Base-by-base conservation (phyloP, 64 coral and sea anemone genomes). In the Astreopora myriophthalma region DNA sequence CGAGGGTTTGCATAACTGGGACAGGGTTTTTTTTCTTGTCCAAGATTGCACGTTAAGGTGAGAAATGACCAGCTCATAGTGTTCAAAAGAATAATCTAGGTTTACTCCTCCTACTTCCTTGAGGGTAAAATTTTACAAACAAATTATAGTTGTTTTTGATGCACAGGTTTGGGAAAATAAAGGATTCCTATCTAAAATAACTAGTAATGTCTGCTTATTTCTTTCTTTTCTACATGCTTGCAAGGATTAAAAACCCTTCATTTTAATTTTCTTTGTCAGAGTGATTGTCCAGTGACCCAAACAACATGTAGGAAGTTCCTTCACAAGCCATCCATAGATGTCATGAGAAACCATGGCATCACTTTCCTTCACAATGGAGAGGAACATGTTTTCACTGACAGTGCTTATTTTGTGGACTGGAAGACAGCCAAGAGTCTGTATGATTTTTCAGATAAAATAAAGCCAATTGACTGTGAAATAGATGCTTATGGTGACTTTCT, bases 321-420 rank as follows among this genome's bases (percentile, higher is more conserved):
- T 37, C 97, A 99, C 84, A 99, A 99, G 34, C 94, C 93, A 76
- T 90, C 97, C 30, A 37, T 72, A 38, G 75, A 93, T 34, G 36
- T 62, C 82, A 99, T 99, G 97, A 92, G 75, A 69, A 78, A 95
- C 40, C 62, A 85, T 85, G 88, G 70, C 28, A 51, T 95, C n/a
- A 83, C 88, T 3, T 99, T 99, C 22, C 62, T 67, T 26, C 32
- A 52, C 26, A 65, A 93, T n/a, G 64, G 20, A 8, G 9, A 96
- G 37, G 97, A 99, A 36, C 90, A 94, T 79, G 88, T 99, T 19
- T 99, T 96, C 39, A 99, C 97, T 49, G 97, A 99, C 57, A 93
- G 97, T 35, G 62, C 72, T 6, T 99, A 91, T 79, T 99, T 93
- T 48, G 73, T 99, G 0, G 97, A 99, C 39, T 95, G 93, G 97